These are phyloP conservation scores for Engraulis encrasicolus DNA, from an alignment of 2,113 vertebrate species.

Conservation along the genomic window DNA sequence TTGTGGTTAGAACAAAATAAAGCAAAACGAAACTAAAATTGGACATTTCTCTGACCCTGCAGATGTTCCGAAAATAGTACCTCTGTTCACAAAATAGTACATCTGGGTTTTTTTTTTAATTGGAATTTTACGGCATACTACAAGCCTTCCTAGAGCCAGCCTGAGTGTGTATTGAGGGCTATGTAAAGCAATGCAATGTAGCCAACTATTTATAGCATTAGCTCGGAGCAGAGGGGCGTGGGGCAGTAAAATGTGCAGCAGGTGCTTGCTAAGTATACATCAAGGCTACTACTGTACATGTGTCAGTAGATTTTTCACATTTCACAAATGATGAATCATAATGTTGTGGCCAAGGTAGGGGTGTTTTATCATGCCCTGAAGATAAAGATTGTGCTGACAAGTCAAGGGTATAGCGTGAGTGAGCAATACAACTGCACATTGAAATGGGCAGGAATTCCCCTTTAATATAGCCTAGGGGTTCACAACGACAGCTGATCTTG, in stretches of 20 bases:
- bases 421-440: too few relatives aligned
- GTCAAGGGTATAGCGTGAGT: too few relatives aligned
- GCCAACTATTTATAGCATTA: background rate
- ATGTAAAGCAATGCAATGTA: background rate
- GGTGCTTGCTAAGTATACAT: conserved; percentile 1
- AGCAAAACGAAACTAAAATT: too few relatives aligned
- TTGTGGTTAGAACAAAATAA: background rate
- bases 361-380: background rate
- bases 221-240: background rate
- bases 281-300: background rate
- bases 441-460: too few relatives aligned
- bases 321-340: background rate
- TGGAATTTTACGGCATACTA: too few relatives aligned
- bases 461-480: background rate
- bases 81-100: too few relatives aligned
- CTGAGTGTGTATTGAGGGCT: background rate
- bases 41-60: background rate
- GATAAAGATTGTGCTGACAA: background rate
- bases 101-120: too few relatives aligned
- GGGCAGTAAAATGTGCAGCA: background rate
- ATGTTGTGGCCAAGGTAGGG: background rate
- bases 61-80: background rate
- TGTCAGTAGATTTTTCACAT: background rate
- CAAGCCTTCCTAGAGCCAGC: too few relatives aligned
- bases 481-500: background rate